phyloP scores from a whole-genome alignment of 37 sponge, comb jelly and placozoan genomes.

The Chondrosia reniformis region DNA sequence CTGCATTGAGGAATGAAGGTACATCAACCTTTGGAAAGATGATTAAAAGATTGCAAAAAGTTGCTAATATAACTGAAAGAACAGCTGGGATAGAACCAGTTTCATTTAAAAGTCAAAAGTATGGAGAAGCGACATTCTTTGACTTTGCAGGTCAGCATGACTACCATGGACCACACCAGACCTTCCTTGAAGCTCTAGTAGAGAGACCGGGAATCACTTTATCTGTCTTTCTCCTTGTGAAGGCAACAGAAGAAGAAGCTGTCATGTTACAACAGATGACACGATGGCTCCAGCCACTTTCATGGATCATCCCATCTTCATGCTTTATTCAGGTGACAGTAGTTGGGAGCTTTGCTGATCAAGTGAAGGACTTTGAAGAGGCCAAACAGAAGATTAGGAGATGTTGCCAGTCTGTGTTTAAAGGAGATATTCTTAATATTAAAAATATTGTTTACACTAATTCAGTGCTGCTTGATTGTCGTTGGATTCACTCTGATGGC shows the following conservation, averaged over 20 bases:
- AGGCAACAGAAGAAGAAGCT: slow-evolving; percentile 7
- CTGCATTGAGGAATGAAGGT: background rate
- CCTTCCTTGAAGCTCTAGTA: background rate
- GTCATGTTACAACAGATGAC: background rate
- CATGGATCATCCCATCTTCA: background rate
- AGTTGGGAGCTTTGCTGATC: background rate
- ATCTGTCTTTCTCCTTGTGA: slow-evolving; percentile 7
- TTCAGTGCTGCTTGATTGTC: background rate
- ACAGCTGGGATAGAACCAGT: slow-evolving; percentile 16
- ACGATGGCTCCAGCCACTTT: slow-evolving; percentile 10
- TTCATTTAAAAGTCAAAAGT: background rate
- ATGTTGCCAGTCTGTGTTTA: background rate
- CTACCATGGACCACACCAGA: slow-evolving; percentile 21
- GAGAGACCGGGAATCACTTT: background rate
- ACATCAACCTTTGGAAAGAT: background rate
- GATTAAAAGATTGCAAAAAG: background rate
- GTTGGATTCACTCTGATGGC: background rate
- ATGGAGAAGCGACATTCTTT: slow-evolving; percentile 14
- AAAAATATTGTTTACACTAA: background rate
- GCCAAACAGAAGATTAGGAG: background rate
- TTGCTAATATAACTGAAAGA: background rate
- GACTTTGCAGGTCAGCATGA: slow-evolving; percentile 24
- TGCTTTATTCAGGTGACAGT: slow-evolving; percentile 1
- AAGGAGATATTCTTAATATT: background rate
- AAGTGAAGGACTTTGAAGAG: background rate